Percentiles rank a stretch among this genome's conserved stretches.
These are phyloP conservation scores for Eubasilissa regina DNA, from an alignment of 1,140 invertebrate genomes.

Conservation along the genomic window DNA sequence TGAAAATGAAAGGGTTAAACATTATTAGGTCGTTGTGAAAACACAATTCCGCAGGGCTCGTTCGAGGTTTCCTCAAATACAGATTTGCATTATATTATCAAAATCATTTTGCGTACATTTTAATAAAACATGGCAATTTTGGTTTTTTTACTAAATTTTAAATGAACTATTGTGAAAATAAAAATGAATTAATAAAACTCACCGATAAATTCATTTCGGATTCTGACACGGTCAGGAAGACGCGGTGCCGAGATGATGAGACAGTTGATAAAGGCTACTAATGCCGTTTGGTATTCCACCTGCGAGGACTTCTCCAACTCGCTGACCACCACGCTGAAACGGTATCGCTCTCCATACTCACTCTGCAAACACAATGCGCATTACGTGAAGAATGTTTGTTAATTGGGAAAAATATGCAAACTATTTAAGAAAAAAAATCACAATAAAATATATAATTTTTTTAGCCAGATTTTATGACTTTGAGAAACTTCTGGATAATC, in stretches of 20 bases:
- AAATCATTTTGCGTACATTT: too few species aligned
- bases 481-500: too few species aligned
- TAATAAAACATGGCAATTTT: neutral
- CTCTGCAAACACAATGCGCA: slow-evolving; percentile 73
- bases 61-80: too few species aligned
- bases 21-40: too few species aligned
- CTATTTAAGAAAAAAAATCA: too few species aligned
- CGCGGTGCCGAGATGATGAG: slow-evolving; percentile 92
- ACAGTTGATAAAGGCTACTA: slow-evolving; percentile 96
- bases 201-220: slow-evolving; percentile 97
- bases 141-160: neutral
- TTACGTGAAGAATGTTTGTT: neutral
- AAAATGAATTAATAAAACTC: slow-evolving; percentile 62
- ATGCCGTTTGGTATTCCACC: slow-evolving; percentile 90
- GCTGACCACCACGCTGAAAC: slow-evolving; percentile 88
- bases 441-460: too few species aligned
- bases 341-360: slow-evolving; percentile 87
- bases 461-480: too few species aligned
- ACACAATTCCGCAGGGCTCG: too few species aligned
- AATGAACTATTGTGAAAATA: neutral
- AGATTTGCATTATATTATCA: too few species aligned
- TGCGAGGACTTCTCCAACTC: slow-evolving; percentile 87
- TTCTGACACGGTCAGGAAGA: slow-evolving; percentile 87
- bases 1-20: too few species aligned
- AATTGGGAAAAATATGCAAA: too few species aligned